These are phyloP conservation scores for Drosophila demipolita DNA, from an alignment of 2,888 invertebrate genomes.

Conservation along the genomic window DNA sequence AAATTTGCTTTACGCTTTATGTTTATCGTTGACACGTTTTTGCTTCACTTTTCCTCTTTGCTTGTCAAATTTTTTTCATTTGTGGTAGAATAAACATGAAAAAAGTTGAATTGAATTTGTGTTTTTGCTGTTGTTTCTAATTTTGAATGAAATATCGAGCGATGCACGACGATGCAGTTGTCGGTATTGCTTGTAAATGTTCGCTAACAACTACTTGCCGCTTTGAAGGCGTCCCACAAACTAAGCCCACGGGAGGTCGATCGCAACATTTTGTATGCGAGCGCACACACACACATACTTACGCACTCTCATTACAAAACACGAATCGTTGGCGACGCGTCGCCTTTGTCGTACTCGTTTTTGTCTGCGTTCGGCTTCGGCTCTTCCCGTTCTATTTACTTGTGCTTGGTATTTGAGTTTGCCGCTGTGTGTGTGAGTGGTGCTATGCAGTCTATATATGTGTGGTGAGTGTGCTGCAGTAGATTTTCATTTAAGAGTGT, in stretches of 20 bases:
- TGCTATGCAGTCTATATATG: conserved; percentile 29
- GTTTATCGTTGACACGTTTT: conserved; percentile 44
- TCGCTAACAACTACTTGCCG: conserved; percentile 75
- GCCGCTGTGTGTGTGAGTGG: conserved; percentile 1
- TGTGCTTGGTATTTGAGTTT: conserved; percentile 50
- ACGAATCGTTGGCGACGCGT: conserved; percentile 28
- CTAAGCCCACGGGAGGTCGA: conserved; percentile 78
- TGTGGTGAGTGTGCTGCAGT: conserved; percentile 34
- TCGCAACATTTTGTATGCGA: conserved; percentile 76
- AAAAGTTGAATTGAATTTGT: conserved; percentile 39
- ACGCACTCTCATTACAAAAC: conserved; percentile 54
- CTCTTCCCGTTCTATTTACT: conserved; percentile 65
- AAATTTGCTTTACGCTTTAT: conserved; percentile 39
- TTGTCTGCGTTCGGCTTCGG: conserved; percentile 41
- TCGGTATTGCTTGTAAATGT: conserved; percentile 37
- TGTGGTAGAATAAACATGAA: conserved; percentile 70
- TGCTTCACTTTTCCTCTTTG: conserved; percentile 10
- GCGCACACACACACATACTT: conserved; percentile 26
- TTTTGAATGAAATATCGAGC: conserved; percentile 65
- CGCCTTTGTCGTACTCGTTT: conserved; percentile 31
- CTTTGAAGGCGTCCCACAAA: conserved; percentile 80
- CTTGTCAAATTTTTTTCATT: conserved; percentile 42
- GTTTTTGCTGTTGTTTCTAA: conserved; percentile 46
- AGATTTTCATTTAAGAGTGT: conserved; percentile 59
- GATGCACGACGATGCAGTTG: conserved; percentile 30